A percentile compares a stretch with the other conserved stretches of the same genome.
Conservation (phyloP, 2,113 vertebrate genomes). For the Bambusicola thoracicus region DNA sequence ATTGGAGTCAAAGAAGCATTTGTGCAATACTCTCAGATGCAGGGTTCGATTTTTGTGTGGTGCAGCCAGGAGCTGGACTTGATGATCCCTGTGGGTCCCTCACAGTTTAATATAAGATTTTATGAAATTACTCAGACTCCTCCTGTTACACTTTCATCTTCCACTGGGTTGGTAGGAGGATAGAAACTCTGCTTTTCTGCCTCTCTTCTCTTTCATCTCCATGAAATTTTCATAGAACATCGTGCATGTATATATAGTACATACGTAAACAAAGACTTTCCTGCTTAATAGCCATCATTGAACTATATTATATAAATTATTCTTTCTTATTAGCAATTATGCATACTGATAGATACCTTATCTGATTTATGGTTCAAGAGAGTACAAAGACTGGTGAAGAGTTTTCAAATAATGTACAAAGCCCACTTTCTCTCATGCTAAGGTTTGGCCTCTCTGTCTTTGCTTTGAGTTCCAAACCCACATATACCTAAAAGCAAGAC, state of each 20-base stretch:
- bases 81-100: background rate
- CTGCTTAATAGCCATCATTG: background rate
- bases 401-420: background rate
- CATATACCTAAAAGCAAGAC: background rate
- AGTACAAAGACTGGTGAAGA: background rate
- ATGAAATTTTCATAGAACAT: background rate
- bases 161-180: background rate
- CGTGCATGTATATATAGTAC: background rate
- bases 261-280: background rate
- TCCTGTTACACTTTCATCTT: background rate
- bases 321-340: background rate
- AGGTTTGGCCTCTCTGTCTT: background rate
- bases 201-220: background rate
- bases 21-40: background rate
- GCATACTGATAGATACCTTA: background rate
- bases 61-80: background rate
- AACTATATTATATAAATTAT: background rate
- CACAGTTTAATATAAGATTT: background rate
- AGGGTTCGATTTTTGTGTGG: background rate
- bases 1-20: background rate
- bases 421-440: background rate
- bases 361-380: background rate
- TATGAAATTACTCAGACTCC: background rate
- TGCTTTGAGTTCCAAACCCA: background rate
- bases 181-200: background rate